These are phyloP conservation scores for Spea hammondii DNA, from an alignment of 2,797 vertebrate genomes.

Conservation along the genomic window DNA sequence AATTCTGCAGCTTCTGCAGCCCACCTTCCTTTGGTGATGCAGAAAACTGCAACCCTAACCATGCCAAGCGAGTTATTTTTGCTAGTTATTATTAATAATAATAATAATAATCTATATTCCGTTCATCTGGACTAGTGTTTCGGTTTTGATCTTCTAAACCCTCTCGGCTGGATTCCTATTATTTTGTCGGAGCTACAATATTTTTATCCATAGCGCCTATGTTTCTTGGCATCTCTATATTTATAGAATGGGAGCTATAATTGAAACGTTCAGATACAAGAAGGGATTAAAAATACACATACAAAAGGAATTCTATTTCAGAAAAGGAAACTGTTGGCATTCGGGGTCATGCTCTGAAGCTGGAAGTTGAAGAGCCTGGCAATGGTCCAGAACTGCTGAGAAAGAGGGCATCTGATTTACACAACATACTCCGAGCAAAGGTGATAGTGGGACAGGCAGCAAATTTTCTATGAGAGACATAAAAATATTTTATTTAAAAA, in stretches of 20 bases:
- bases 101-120: slow-evolving; percentile 10
- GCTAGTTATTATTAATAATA: not conserved
- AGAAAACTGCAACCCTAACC: not conserved
- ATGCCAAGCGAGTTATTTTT: not conserved
- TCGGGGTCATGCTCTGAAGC: slow-evolving; percentile 5
- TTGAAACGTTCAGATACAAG: slow-evolving; percentile 43
- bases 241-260: slow-evolving; percentile 42
- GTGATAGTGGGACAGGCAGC: slow-evolving; percentile 9
- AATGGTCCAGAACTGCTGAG: slow-evolving; percentile 6
- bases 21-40: not conserved
- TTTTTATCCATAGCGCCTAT: slow-evolving; percentile 22
- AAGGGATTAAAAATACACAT: slow-evolving; percentile 41
- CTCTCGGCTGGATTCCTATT: slow-evolving; percentile 42
- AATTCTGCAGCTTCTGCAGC: not conserved
- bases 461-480: slow-evolving; percentile 1
- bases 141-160: slow-evolving; percentile 37
- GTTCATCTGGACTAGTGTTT: slow-evolving; percentile 20
- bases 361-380: slow-evolving; percentile 7
- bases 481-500: not conserved
- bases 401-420: slow-evolving; percentile 8
- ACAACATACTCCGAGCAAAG: slow-evolving; percentile 10
- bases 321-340: not conserved
- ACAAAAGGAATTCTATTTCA: slow-evolving; percentile 31
- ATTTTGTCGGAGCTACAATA: slow-evolving; percentile 27
- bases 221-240: slow-evolving; percentile 33